Base-by-base conservation (phyloP, 2,888 invertebrate genomes). In the Stenichneumon culpator region DNA sequence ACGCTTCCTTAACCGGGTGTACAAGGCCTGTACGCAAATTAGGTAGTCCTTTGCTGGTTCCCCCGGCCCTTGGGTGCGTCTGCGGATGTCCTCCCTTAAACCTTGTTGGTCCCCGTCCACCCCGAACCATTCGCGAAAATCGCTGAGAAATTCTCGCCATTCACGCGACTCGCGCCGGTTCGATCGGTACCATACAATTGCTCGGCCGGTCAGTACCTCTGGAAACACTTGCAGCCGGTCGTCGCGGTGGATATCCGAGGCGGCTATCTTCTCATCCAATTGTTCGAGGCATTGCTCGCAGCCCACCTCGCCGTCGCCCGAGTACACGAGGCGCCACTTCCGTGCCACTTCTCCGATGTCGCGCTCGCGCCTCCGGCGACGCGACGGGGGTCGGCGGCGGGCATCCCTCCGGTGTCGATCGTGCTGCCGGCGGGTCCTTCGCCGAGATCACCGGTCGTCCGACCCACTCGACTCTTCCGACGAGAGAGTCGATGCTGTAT, bases 291-390 rank as follows among this genome's bases (percentile, higher is more conserved):
- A 70, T 11, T 32, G 52, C 3, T 54, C 52, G 6, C 70, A 70
- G 0, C 32, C 52, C n/a, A 70, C 9, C 9, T 70, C 70, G n/a
- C 36, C 36, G 9, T 54, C 70, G 0, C 70, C 70, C 9, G 52
- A 32, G 14, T 25, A 68, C 0, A 2, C 4, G 1, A 70, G 19
- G 9, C 28, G 22, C 70, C 70, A 70, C 6, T 70, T 70, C n/a
- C 70, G 11, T 1, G 70, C 52, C 1, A 70, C 19, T n/a, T 70
- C 70, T 16, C 52, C 36, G 32, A 70, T 70, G 9, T 70, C 70
- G 5, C 70, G 52, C 22, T 47, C 47, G 0, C 19, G 19, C 2
- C 32, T 14, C 5, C 25, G 47, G 47, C 47, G 68, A 22, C 14
- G 19, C 25, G 14, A 2, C 47, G 39, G 44, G 14, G 19, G 3